phyloP scores from a whole-genome alignment of 2,888 invertebrate species.

The Eristalis pertinax region DNA sequence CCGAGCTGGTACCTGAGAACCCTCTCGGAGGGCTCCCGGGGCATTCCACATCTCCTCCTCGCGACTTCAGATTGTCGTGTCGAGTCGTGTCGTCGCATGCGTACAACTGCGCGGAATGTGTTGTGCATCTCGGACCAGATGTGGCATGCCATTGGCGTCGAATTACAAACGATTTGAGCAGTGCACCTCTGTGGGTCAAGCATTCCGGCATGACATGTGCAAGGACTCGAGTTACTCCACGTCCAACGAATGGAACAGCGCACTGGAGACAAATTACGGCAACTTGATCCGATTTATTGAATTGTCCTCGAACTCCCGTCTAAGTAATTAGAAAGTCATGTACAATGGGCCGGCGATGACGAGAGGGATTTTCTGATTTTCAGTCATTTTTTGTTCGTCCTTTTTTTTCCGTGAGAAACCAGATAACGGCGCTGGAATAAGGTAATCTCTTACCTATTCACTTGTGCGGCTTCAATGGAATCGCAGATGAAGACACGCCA shows the following conservation, averaged over 20 bases:
- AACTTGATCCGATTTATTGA: constrained; percentile 6
- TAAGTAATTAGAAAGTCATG: constrained; percentile 50
- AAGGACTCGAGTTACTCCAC: constrained; percentile 58
- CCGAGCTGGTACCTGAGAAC: background rate
- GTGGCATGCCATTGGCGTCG: constrained; percentile 50
- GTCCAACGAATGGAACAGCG: constrained; percentile 19
- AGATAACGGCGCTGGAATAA: constrained; percentile 20
- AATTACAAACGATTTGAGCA: constrained; percentile 24
- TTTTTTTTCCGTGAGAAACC: constrained; percentile 23
- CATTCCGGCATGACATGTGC: constrained; percentile 19
- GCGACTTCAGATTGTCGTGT: background rate
- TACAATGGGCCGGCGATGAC: background rate
- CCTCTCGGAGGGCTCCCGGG: background rate
- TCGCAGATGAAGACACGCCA: constrained; percentile 3
- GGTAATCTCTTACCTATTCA: constrained; percentile 58
- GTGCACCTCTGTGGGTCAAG: constrained; percentile 5
- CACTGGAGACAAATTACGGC: constrained; percentile 40
- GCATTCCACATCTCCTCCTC: background rate
- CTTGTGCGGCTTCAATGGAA: constrained; percentile 59
- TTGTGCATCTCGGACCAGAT: constrained; percentile 36
- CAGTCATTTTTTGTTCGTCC: too few species aligned
- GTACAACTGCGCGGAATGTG: constrained; percentile 28
- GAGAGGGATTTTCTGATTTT: background rate
- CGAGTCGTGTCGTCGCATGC: constrained; percentile 20
- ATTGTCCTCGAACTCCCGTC: constrained; percentile 3